Evolutionary conservation across 2,113 vertebrate genomes (phyloP), one percentile per base, ranked within the genome.

Genomic region (Hylia prasina): DNA sequence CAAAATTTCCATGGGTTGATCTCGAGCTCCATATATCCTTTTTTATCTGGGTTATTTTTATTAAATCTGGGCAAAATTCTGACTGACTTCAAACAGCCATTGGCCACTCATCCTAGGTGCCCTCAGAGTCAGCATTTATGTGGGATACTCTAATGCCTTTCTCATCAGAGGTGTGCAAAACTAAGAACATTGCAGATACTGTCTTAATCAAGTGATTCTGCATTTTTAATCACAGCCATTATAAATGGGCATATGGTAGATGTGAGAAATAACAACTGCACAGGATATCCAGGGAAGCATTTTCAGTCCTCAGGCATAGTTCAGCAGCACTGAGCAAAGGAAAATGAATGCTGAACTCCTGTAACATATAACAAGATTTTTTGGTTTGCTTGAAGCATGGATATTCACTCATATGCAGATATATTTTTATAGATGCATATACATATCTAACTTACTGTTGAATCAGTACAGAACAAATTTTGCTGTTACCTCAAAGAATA

Each of bases 161-260:
- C 87, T 78, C 76, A 31, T 50, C 60, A 83, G 57, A 96, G 76
- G 60, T 60, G 86, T 17, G 35, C 64, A 77, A 24, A 87, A 81
- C 75, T 42, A 81, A 50, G 56, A 93, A 73, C 64, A 19, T 15
- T 92, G 85, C 68, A 73, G 82, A 64, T 68, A 70, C 40, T 70
- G 64, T 25, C 4, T 7, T 45, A 89, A 94, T 75, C 2, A 23
- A 92, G 82, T 40, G 86, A 90, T 51, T 47, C 37, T 60, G 82
- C 64, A 86, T 86, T 95, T 96, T 95, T 82, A 93, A 94, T 87
- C 85, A 60, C 28, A 58, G 76, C 51, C 68, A 81, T 88, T 96
- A 70, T 25, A 95, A 83, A 93, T 22, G 71, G 93, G 44, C 79
- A 92, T 94, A 92, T 93, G 93, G 92, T 93, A 93, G 40, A 92